Percentiles rank a stretch among this genome's conserved stretches.
Conservation (phyloP, 2,113 vertebrate species). For the Pycnonotus jocosus region DNA sequence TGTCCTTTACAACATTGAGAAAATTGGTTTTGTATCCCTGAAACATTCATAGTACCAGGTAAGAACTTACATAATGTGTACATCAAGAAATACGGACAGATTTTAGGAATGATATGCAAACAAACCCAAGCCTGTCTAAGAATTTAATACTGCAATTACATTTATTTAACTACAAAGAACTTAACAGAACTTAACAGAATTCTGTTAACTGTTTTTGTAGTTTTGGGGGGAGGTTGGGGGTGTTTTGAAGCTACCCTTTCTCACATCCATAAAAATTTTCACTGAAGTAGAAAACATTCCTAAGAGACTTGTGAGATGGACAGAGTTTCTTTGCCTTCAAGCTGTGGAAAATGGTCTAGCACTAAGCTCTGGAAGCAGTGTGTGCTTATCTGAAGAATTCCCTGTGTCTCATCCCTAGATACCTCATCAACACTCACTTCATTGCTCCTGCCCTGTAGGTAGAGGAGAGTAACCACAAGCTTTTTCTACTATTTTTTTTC, state of each 20-base stretch:
- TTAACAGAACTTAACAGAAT: neutral
- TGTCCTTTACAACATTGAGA: slow-evolving; percentile 20
- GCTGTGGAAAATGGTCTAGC: neutral
- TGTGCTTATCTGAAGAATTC: neutral
- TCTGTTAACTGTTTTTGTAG: neutral
- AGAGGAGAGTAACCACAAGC: neutral
- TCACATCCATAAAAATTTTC: slow-evolving; percentile 17
- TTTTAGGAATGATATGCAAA: slow-evolving; percentile 38
- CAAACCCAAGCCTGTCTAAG: neutral
- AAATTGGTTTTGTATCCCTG: slow-evolving; percentile 51
- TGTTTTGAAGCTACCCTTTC: neutral
- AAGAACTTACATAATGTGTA: slow-evolving; percentile 14
- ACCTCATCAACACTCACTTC: neutral
- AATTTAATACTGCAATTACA: neutral
- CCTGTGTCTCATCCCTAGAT: neutral
- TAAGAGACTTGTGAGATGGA: neutral
- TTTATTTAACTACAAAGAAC: slow-evolving; percentile 21
- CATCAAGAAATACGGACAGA: slow-evolving; percentile 22
- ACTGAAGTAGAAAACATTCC: neutral
- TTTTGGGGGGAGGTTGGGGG: rapidly evolving
- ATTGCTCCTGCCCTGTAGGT: neutral
- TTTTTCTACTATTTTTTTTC: neutral
- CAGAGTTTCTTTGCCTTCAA: neutral
- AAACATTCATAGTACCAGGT: slow-evolving; percentile 31
- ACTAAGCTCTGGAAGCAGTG: neutral